These are phyloP conservation scores for Conus ventricosus DNA, from an alignment of 1,140 invertebrate genomes.

Conservation along the genomic window DNA sequence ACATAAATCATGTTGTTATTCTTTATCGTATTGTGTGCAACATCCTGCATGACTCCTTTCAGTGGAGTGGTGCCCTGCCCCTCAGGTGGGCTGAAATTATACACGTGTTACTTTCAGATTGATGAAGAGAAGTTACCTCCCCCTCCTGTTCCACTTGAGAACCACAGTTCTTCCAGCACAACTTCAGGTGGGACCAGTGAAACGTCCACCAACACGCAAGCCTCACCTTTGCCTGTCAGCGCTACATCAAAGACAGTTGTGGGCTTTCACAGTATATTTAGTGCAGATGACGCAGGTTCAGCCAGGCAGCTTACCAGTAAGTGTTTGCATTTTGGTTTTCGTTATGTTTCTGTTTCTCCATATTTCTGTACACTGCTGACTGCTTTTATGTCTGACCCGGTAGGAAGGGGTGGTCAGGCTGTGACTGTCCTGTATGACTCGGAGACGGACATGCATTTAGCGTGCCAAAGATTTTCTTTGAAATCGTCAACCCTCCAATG, in stretches of 20 bases:
- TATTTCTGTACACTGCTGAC: too few relatives aligned
- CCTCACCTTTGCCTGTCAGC: conserved; percentile 51
- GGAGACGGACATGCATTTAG: too few relatives aligned
- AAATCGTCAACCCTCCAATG: too few relatives aligned
- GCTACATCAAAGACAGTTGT: conserved; percentile 10
- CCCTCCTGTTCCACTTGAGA: conserved; percentile 29
- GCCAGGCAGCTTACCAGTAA: conserved; percentile 33
- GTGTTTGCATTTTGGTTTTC: background rate
- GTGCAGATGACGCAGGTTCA: conserved; percentile 56
- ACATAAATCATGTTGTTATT: too few relatives aligned
- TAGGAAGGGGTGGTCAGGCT: too few relatives aligned
- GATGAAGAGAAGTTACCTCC: conserved; percentile 53
- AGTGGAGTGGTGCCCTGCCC: too few relatives aligned
- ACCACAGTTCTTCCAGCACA: background rate
- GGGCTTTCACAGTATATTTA: conserved; percentile 57
- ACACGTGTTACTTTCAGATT: conserved; percentile 46
- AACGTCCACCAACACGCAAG: conserved; percentile 60
- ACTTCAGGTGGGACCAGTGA: conserved; percentile 42
- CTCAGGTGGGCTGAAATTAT: too few relatives aligned
- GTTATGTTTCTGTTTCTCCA: background rate
- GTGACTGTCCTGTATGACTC: background rate
- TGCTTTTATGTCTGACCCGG: too few relatives aligned
- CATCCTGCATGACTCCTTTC: too few relatives aligned
- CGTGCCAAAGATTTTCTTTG: too few relatives aligned
- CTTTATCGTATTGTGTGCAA: too few relatives aligned